These are phyloP conservation scores for Coregonus clupeaformis DNA, from an alignment of 2,113 vertebrate species.

Conservation along the genomic window DNA sequence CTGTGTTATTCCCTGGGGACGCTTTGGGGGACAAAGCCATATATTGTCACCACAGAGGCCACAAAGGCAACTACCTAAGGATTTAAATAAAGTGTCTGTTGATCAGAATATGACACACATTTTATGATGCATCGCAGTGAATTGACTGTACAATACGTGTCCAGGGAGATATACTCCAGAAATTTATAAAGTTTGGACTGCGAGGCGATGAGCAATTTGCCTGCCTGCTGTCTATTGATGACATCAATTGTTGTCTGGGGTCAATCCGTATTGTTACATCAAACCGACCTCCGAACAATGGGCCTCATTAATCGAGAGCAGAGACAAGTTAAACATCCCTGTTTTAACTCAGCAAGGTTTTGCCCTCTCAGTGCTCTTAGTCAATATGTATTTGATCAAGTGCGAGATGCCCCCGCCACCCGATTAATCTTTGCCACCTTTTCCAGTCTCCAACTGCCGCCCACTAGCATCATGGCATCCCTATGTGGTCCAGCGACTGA, in stretches of 20 bases:
- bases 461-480: constrained; percentile 58
- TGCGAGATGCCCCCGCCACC: constrained; percentile 38
- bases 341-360: constrained; percentile 26
- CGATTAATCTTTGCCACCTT: constrained; percentile 67
- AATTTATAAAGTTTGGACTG: constrained; percentile 40
- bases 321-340: constrained; percentile 26
- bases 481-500: constrained; percentile 58
- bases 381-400: constrained; percentile 70
- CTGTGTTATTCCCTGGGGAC: constrained; percentile 18
- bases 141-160: constrained; percentile 13
- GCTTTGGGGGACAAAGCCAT: constrained; percentile 14
- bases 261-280: constrained; percentile 51
- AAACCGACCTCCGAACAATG: constrained; percentile 29
- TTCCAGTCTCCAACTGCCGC: constrained; percentile 48
- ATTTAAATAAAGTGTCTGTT: constrained; percentile 28
- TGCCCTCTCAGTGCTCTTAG: constrained; percentile 50
- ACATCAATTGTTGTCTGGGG: constrained; percentile 45
- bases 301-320: constrained; percentile 48
- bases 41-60: neutral
- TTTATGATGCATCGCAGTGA: neutral
- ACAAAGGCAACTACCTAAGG: constrained; percentile 1
- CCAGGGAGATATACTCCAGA: constrained; percentile 6
- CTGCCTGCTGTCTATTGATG: constrained; percentile 29
- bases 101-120: constrained; percentile 16
- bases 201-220: constrained; percentile 36